Evolutionary conservation across 2,888 invertebrate genomes (phyloP), one percentile per base, ranked within the genome.

Genomic region (Pherbina coryleti): DNA sequence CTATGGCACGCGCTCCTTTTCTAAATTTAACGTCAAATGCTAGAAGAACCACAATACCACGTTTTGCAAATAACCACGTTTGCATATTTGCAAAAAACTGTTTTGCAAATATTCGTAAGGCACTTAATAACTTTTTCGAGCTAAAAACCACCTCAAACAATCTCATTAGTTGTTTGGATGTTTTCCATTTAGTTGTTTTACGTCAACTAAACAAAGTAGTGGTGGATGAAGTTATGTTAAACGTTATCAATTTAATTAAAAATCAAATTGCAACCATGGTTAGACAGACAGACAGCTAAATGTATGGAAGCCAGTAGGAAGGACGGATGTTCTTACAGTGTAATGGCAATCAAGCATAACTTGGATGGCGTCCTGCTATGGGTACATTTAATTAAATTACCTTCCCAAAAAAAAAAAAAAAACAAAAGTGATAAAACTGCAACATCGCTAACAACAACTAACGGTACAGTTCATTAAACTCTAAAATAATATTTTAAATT

Each of bases 301-400:
- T 1, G 44, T 11, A 44, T 44, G 44, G 7, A 11, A 34, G 5
- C 3, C 31, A 62, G 62, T 62, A 31, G 34, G 37, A 64, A 19
- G 31, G n/a, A n/a, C 25, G 28, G 34, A 62, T 31, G 28, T 17
- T 34, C 19, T 17, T 34, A 64, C 31, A 64, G n/a, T 25, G 62
- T 0, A 28, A 62, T 49, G 31, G 51, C 53, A 70, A 53, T 70
- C 28, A 70, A n/a, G 70, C 70, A 70, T 28, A 70, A 70, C 70
- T 53, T 70, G 14, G 28, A 51, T 70, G 51, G 44, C 70, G 53
- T 37, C 31, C 34, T 28, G 34, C 49, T 49, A 8, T 22, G 34
- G 69, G 51, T 69, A 28, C 11, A 51, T 51, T 69, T 69, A 69
- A 69, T 69, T 51, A 69, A 69, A 69, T 51, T 69, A 49, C 51